phyloP scores from a whole-genome alignment of 2,888 invertebrate genomes.

The Diarsia rubi region DNA sequence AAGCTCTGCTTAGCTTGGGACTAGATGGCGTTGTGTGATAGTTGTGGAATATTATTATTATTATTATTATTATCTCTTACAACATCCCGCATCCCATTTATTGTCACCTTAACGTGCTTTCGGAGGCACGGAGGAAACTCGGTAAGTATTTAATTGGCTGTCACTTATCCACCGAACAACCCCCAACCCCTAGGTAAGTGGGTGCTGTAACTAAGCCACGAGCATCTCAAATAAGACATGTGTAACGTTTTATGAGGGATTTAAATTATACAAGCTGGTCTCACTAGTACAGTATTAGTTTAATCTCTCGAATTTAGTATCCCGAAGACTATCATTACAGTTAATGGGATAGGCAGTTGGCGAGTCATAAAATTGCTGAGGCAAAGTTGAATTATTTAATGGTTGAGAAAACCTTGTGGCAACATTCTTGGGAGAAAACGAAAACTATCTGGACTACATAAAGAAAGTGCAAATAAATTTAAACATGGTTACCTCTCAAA shows the following conservation, averaged over 20 bases:
- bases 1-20: no score
- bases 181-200: no score
- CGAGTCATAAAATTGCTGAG: slow-evolving; percentile 56
- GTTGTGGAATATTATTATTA: no score
- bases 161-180: no score
- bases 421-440: not conserved
- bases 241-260: slow-evolving; percentile 50
- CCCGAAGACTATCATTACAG: slow-evolving; percentile 58
- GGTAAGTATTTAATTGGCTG: no score
- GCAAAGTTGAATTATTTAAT: slow-evolving; percentile 51
- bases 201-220: no score
- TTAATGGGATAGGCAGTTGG: slow-evolving; percentile 56
- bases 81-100: no score
- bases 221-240: no score
- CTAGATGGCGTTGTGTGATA: no score
- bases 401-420: slow-evolving; percentile 16
- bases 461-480: not conserved
- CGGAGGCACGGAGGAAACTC: no score
- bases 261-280: slow-evolving; percentile 53
- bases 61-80: no score
- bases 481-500: not conserved
- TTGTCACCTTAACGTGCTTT: no score
- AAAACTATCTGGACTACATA: not conserved
- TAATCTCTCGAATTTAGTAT: slow-evolving; percentile 52
- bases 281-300: slow-evolving; percentile 25